Base-by-base conservation (phyloP, 2,888 invertebrate genomes). In the Amphipoea oculea region DNA sequence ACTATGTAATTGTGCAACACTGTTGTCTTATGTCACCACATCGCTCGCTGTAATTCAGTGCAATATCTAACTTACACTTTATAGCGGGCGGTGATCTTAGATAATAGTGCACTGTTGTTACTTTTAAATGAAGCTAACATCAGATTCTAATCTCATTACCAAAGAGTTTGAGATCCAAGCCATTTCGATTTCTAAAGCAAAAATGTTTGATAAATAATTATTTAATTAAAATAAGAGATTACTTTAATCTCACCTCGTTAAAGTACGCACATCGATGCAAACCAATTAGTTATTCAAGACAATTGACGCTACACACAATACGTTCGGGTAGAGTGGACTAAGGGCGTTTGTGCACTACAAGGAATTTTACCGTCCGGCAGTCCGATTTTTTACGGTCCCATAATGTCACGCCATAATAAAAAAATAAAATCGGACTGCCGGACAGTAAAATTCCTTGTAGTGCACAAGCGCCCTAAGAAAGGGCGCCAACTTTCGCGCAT, bases 231-330 rank as follows among this genome's bases (percentile, higher is more conserved):
- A 42, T 57, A 23, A n/a, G n/a, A 67, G 42, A 73, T 86, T 65
- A 72, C 40, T 66, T 78, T 68, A 83, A 86, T 74, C 73, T 76
- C 63, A 75, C 17, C 67, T 85, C 74, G 66, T 81, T 85, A 70
- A 72, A 79, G 73, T 72, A 79, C 80, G 76, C 75, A 81, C 80
- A 84, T 86, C 81, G 83, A 90, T 87, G 84, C 81, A 79, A 83
- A 93, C 94, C 94, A 95, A 96, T 96, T 96, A 96, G 93, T 92
- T 92, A 94, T 94, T 94, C 93, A 93, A 96, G 94, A 95, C 95
- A 96, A 96, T 96, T 96, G 95, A 94, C 94, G 94, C 91, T 89
- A 92, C 92, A 95, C 92, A 95, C 94, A 95, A 95, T 96, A 95
- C 94, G 92, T 92, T 93, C 86, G 90, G 82, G 76, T 92, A 92